phyloP scores from a whole-genome alignment of 1,140 invertebrate genomes.

The Drosophila santomea region DNA sequence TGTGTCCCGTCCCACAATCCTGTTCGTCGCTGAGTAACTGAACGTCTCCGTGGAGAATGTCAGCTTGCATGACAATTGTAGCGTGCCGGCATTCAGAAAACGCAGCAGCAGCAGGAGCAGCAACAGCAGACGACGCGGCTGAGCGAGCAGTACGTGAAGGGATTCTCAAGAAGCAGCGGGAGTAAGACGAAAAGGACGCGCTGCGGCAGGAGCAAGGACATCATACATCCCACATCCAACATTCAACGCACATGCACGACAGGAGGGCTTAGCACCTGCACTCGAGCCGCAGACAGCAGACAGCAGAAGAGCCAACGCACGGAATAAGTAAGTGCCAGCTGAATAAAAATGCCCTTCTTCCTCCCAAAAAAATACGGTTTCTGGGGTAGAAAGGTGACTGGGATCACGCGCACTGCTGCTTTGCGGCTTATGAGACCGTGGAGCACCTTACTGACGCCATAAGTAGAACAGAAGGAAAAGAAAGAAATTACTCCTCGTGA shows the following conservation, averaged over 20 bases:
- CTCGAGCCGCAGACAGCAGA: conserved; percentile 57
- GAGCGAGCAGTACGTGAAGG: conserved; percentile 75
- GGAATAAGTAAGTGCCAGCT: conserved; percentile 72
- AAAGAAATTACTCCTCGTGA: conserved; percentile 1
- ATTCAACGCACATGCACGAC: conserved; percentile 31
- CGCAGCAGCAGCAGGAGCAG: conserved; percentile 61
- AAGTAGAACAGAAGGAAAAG: conserved; percentile 6
- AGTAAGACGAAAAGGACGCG: not conserved
- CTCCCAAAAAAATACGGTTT: conserved; percentile 20
- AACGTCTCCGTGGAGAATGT: conserved; percentile 68
- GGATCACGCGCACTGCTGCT: conserved; percentile 10
- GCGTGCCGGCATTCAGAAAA: conserved; percentile 79
- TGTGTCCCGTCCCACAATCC: conserved; percentile 8
- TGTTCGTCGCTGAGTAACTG: conserved; percentile 59
- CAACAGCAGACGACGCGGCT: conserved; percentile 61
- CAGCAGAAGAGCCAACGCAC: conserved; percentile 58
- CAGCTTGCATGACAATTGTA: conserved; percentile 81
- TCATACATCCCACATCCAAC: not conserved
- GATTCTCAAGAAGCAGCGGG: conserved; percentile 63
- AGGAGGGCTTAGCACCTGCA: conserved; percentile 71
- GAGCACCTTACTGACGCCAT: conserved; percentile 36
- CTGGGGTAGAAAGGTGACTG: not conserved
- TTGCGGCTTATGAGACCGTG: conserved; percentile 33
- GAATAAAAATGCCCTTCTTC: conserved; percentile 31
- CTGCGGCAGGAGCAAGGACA: conserved; percentile 34